phyloP scores from a whole-genome alignment of 1,140 invertebrate genomes.

The Cardiocondyla obscurior region DNA sequence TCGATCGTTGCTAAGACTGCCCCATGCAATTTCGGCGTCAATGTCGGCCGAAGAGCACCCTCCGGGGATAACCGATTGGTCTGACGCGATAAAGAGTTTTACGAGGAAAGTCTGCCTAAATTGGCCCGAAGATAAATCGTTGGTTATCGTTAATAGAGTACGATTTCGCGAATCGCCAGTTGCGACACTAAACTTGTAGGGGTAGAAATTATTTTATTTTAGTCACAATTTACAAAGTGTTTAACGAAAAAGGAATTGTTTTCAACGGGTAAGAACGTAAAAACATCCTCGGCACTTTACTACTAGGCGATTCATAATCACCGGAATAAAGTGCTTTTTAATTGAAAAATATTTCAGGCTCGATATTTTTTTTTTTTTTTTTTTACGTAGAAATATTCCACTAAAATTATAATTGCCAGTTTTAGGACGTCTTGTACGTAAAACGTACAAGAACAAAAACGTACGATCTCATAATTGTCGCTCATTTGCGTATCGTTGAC shows the following conservation, averaged over 20 bases:
- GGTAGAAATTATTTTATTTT: neutral
- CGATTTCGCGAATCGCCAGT: neutral
- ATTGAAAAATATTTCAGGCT: no score
- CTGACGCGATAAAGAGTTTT: neutral
- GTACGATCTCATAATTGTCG: neutral
- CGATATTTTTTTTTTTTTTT: no score
- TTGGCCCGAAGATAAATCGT: neutral
- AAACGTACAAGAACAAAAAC: no score
- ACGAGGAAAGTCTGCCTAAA: neutral
- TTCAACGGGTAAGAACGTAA: no score
- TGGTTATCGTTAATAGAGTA: neutral
- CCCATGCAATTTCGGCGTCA: slow-evolving; percentile 69
- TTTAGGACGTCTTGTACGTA: no score
- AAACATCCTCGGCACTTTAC: no score
- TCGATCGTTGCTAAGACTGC: slow-evolving; percentile 47
- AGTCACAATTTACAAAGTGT: no score
- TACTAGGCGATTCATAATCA: no score
- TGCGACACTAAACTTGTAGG: neutral
- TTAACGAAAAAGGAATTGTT: no score
- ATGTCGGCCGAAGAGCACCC: slow-evolving; percentile 56
- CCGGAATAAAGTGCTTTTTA: no score
- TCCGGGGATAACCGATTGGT: slow-evolving; percentile 59
- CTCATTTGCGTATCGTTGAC: neutral
- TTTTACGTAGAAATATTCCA: no score
- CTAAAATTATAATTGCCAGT: no score